These are phyloP conservation scores for Aphodius granarius DNA, from an alignment of 2,888 invertebrate species.

Conservation along the genomic window DNA sequence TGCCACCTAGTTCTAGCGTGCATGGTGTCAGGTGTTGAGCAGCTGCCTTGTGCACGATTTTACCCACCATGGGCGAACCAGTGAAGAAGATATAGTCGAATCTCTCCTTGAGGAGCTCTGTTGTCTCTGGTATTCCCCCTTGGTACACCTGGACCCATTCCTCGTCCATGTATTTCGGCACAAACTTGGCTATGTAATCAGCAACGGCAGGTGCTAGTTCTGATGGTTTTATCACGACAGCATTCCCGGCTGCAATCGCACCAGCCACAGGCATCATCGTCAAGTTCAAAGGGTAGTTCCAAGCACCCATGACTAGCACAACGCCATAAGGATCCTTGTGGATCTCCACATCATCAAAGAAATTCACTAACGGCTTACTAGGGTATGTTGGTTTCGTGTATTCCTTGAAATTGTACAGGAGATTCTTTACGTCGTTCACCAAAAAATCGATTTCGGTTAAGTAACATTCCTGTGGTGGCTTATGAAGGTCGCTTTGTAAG, in stretches of 20 bases:
- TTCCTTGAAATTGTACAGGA: constrained; percentile 16
- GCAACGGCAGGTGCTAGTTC: constrained; percentile 79
- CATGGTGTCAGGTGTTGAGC: constrained; percentile 72
- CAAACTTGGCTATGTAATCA: constrained; percentile 68
- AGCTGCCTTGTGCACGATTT: constrained; percentile 69
- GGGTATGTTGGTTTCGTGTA: constrained; percentile 10
- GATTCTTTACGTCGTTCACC: constrained; percentile 56
- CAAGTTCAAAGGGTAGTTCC: constrained; percentile 96
- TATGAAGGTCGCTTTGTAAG: constrained; percentile 66
- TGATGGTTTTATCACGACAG: constrained; percentile 89
- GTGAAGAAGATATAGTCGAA: constrained; percentile 82
- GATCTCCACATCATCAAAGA: constrained; percentile 73
- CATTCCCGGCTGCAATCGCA: constrained; percentile 93
- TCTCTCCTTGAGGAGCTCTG: constrained; percentile 65
- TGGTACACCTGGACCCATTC: constrained; percentile 73
- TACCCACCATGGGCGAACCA: constrained; percentile 67
- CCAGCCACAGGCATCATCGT: constrained; percentile 78
- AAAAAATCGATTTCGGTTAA: constrained; percentile 80
- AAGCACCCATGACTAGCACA: constrained; percentile 85
- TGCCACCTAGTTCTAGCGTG: constrained; percentile 72
- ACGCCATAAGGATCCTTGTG: constrained; percentile 92
- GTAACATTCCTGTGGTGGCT: constrained; percentile 77
- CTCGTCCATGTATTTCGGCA: constrained; percentile 91
- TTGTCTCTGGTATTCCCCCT: constrained; percentile 69
- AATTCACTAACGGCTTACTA: constrained; percentile 67